phyloP scores from a whole-genome alignment of 92 coral and sea anemone genomes.

The Desmophyllum pertusum region DNA sequence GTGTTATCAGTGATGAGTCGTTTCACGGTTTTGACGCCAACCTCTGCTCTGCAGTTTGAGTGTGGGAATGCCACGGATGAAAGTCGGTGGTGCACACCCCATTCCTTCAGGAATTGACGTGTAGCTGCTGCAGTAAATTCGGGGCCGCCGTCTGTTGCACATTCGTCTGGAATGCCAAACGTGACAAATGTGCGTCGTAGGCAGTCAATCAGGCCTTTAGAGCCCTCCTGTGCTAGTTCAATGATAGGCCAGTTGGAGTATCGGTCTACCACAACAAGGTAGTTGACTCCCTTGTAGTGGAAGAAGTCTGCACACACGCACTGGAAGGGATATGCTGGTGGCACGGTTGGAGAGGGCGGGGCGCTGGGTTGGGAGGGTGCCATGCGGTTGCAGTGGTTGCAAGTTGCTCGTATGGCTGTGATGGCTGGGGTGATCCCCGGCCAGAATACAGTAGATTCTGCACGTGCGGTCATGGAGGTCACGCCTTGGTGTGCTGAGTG shows the following conservation, averaged over 20 bases:
- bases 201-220: slow-evolving; percentile 66
- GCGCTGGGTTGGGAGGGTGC: slow-evolving; percentile 70
- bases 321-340: slow-evolving; percentile 66
- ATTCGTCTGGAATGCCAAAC: slow-evolving; percentile 66
- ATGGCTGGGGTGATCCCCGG: slow-evolving; percentile 54
- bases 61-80: slow-evolving; percentile 64
- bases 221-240: slow-evolving; percentile 59
- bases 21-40: slow-evolving; percentile 45
- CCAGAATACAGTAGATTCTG: slow-evolving; percentile 63
- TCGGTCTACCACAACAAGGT: slow-evolving; percentile 71
- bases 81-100: slow-evolving; percentile 59
- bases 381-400: slow-evolving; percentile 70
- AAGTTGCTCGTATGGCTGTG: slow-evolving; percentile 35
- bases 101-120: slow-evolving; percentile 63
- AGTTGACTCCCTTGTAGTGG: slow-evolving; percentile 62
- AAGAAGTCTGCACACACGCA: slow-evolving; percentile 69
- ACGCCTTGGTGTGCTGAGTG: slow-evolving; percentile 70
- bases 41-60: slow-evolving; percentile 56
- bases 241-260: slow-evolving; percentile 76
- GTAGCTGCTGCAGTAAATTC: slow-evolving; percentile 56
- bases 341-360: slow-evolving; percentile 55
- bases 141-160: slow-evolving; percentile 60
- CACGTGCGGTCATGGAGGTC: slow-evolving; percentile 62
- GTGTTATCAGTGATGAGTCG: slow-evolving; percentile 55
- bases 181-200: slow-evolving; percentile 48